Evolutionary conservation across 2,113 vertebrate species (phyloP).

Genomic region (Pedionomus torquatus): DNA sequence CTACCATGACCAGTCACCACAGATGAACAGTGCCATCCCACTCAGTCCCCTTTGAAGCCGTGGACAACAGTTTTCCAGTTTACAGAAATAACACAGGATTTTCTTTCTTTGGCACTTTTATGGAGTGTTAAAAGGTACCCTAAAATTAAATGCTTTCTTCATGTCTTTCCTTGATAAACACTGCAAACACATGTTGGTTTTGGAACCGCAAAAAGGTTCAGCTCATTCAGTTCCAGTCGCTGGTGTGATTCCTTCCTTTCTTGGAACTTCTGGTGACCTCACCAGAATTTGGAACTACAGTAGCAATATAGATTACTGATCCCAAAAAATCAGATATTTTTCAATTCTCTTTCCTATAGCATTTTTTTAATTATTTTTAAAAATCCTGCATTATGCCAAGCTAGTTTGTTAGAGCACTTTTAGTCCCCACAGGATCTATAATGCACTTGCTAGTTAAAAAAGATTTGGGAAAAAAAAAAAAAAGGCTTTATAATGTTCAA

Average conservation of each 20-base stretch:
- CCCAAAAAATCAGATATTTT: not conserved
- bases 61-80: not conserved
- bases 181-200: not conserved
- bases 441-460: not conserved
- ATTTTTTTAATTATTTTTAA: not conserved
- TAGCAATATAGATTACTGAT: not conserved
- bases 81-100: not conserved
- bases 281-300: not conserved
- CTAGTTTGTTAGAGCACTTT: not conserved
- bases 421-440: not conserved
- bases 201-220: not conserved
- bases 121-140: not conserved
- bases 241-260: not conserved
- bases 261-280: not conserved
- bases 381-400: not conserved
- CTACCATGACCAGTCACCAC: not conserved
- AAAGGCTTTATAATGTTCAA: not conserved
- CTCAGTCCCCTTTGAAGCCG: not conserved
- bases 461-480: too few species aligned
- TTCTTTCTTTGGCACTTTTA: not conserved
- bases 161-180: not conserved
- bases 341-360: not conserved
- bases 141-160: not conserved
- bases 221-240: not conserved
- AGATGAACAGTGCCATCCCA: not conserved